Evolutionary conservation across 1,140 invertebrate species (phyloP).

Genomic region (Harpegnathos saltator): DNA sequence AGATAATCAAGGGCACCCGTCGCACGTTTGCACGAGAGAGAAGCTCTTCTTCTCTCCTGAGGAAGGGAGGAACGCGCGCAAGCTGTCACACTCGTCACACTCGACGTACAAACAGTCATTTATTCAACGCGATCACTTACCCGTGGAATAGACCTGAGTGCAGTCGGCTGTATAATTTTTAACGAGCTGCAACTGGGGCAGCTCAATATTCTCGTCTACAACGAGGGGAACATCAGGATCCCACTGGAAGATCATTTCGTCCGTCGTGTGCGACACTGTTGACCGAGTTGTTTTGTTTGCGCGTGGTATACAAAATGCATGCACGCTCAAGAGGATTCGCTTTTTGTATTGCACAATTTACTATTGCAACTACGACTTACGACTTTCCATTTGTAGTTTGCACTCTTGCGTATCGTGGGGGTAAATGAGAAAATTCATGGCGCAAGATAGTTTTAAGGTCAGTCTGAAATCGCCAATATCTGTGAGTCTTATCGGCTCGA

Average conservation of each 20-base stretch:
- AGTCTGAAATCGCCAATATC: slow-evolving; percentile 86
- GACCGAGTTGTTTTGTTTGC: slow-evolving; percentile 64
- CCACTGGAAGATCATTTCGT: slow-evolving; percentile 96
- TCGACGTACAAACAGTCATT: neutral
- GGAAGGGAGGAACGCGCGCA: neutral
- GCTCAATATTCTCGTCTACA: slow-evolving; percentile 95
- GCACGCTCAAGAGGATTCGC: neutral
- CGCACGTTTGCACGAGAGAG: neutral
- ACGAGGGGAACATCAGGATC: slow-evolving; percentile 95
- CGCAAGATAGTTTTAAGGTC: slow-evolving; percentile 93
- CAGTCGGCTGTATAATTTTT: slow-evolving; percentile 95
- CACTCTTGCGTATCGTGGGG: slow-evolving; percentile 97
- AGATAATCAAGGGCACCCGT: too few relatives aligned
- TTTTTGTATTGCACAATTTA: neutral
- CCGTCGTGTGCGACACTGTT: slow-evolving; percentile 95
- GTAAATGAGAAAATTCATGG: slow-evolving; percentile 97
- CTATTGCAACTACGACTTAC: slow-evolving; percentile 87
- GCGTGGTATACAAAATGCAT: neutral
- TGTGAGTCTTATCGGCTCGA: neutral
- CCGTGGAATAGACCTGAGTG: slow-evolving; percentile 94
- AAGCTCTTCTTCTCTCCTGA: too few relatives aligned
- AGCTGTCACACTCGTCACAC: neutral
- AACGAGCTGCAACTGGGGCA: slow-evolving; percentile 94
- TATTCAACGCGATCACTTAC: slow-evolving; percentile 85
- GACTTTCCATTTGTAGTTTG: slow-evolving; percentile 95